Evolutionary conservation across 2,113 vertebrate species (phyloP), one percentile per base, ranked within the genome.

Genomic region (Balaenoptera acutorostrata): DNA sequence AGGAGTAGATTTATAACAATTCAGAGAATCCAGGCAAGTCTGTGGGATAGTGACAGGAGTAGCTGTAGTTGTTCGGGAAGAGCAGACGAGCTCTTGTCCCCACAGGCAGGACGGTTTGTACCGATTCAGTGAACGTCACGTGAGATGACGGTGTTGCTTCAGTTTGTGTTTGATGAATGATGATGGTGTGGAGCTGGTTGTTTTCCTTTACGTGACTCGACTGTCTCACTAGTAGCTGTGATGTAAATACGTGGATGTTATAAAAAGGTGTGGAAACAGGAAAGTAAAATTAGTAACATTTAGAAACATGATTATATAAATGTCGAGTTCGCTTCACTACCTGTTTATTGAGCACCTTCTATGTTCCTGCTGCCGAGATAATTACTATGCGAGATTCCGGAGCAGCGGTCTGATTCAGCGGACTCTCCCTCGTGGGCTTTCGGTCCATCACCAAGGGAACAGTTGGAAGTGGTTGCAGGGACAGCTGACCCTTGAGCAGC

Each of bases 51-150:
- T 12, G 39, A 7, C 15, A 8, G 36, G 33, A 8, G 6, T 3
- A 80, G 33, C 49, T 25, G 1, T 6, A 7, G 29, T 36, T 78
- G 80, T 49, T 66, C n/a, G 5, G 52, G 31, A 71, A 4, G 46
- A 8, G 14, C n/a, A 1, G 7, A 25, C 14, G 27, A 3, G 18
- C 14, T 18, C 2, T 25, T 1, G 33, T 3, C 8, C 87, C 46
- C 39, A 1, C 4, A 6, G 0, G 61, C 61, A 31, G 27, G 12
- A 10, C 2, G 5, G 74, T 1, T 18, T 21, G 46, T 3, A 0
- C 75, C 9, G 3, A 12, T 49, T 17, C 9, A 3, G 33, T 18
- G 4, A 49, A 20, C 44, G 3, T 25, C 0, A 39, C 18, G 1
- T 9, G 6, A 18, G 31, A 1, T 5, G 29, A 49, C 75, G 17